phyloP scores from a whole-genome alignment of 2,797 vertebrate species.

The Chelon labrosus region DNA sequence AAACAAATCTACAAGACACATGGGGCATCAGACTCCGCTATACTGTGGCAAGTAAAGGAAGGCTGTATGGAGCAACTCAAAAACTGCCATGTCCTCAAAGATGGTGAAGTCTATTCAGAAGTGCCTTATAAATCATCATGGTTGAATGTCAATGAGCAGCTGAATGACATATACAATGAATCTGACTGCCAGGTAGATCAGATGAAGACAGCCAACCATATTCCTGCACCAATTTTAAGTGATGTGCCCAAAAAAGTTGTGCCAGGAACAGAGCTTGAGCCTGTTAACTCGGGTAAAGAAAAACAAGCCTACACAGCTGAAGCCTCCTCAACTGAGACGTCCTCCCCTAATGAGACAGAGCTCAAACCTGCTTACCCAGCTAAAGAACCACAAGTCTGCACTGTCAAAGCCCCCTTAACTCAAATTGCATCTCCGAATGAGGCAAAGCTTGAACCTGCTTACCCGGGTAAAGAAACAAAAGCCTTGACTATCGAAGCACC shows the following conservation, averaged over 20 bases:
- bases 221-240: not conserved
- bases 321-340: not conserved
- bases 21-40: not conserved
- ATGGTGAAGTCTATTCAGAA: conserved; percentile 54
- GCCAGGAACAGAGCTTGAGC: conserved; percentile 1
- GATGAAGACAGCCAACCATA: not conserved
- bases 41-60: conserved; percentile 58
- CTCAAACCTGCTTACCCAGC: no score
- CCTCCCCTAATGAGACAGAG: not conserved
- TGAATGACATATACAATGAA: conserved; percentile 81
- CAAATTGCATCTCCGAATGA: not conserved
- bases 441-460: not conserved
- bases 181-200: conserved; percentile 47
- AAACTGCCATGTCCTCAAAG: conserved; percentile 57
- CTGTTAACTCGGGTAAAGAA: conserved; percentile 3
- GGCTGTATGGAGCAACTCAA: conserved; percentile 11
- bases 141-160: conserved; percentile 75
- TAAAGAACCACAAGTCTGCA: conserved; percentile 12
- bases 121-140: conserved; percentile 73
- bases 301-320: not conserved
- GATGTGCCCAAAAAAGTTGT: conserved; percentile 11
- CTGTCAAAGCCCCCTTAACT: not conserved
- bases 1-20: not conserved
- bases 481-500: not conserved
- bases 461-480: conserved; percentile 14